Conservation (phyloP, 2,888 invertebrate genomes). For the Drosophila antonietae region DNA sequence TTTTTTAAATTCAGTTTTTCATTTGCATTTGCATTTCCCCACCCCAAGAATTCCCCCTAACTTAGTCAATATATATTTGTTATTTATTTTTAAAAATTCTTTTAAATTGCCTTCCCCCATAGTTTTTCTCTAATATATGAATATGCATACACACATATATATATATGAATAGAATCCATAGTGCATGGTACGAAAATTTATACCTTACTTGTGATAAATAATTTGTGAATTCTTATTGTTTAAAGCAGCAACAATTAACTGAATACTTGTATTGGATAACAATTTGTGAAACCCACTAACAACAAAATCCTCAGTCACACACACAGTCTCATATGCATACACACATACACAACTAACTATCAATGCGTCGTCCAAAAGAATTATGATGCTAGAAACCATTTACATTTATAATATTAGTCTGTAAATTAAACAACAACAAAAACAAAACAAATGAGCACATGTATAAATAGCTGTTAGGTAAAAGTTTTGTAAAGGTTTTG, state of each 20-base stretch:
- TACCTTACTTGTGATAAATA: slow-evolving; percentile 62
- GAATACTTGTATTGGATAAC: slow-evolving; percentile 21
- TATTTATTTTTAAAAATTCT: slow-evolving; percentile 68
- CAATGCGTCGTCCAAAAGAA: slow-evolving; percentile 69
- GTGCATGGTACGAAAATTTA: slow-evolving; percentile 14
- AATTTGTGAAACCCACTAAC: not conserved
- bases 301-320: slow-evolving; percentile 5
- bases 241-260: slow-evolving; percentile 14
- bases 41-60: not conserved
- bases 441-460: slow-evolving; percentile 42
- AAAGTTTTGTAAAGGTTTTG: slow-evolving; percentile 60
- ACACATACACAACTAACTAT: slow-evolving; percentile 28
- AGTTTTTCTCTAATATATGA: slow-evolving; percentile 1
- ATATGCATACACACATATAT: not conserved
- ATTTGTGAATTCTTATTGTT: slow-evolving; percentile 38
- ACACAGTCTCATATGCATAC: not conserved
- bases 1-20: slow-evolving; percentile 2
- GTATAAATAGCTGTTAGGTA: slow-evolving; percentile 66
- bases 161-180: slow-evolving; percentile 18
- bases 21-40: slow-evolving; percentile 6
- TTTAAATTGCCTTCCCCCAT: slow-evolving; percentile 12
- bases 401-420: slow-evolving; percentile 57
- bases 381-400: slow-evolving; percentile 59
- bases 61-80: slow-evolving; percentile 64
- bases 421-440: slow-evolving; percentile 34